Evolutionary conservation across 2,113 vertebrate species (phyloP), one percentile per base, ranked within the genome.

Genomic region (Poeciliopsis occidentalis): DNA sequence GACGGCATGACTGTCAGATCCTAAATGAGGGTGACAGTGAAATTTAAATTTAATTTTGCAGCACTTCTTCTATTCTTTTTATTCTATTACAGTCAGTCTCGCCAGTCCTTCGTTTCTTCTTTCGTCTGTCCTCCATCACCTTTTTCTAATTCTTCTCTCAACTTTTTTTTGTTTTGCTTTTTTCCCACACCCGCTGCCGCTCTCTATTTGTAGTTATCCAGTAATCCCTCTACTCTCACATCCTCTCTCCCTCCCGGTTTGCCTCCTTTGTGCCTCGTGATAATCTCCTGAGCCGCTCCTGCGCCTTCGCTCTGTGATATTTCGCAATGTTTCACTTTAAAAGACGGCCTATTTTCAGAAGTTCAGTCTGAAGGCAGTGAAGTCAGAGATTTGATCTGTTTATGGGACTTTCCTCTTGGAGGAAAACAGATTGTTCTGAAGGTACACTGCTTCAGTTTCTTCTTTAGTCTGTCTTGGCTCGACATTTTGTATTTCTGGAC

Each of bases 131-230:
- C 64, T 71, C 32, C 72, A 83, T 81, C 76, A 70, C 83, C 77
- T 54, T 62, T 65, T 69, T 54, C 34, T 12, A 39, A 76, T 80
- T 79, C 65, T 60, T 78, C 86, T 69, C 75, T 76, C 60, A 64
- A 57, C 51, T 57, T 37, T 51, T 51, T 60, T 78, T 75, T n/a
- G n/a, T n/a, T n/a, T n/a, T 47, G 6, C 29, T 39, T 27, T 62
- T 79, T 70, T 86, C 63, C 64, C 79, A 78, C 66, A 85, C 66
- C 27, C 85, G 85, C 27, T 85, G 85, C 88, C 67, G 69, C 67
- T 69, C 44, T 80, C 84, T 86, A 87, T 85, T 88, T 80, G 81
- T 85, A 67, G 64, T 41, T 73, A 80, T 79, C 74, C 79, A 81
- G 60, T 84, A 88, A 86, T 85, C 87, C 86, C 71, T 71, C 79